phyloP scores from a whole-genome alignment of 1,140 invertebrate species.

The Neuroterus valhalla region DNA sequence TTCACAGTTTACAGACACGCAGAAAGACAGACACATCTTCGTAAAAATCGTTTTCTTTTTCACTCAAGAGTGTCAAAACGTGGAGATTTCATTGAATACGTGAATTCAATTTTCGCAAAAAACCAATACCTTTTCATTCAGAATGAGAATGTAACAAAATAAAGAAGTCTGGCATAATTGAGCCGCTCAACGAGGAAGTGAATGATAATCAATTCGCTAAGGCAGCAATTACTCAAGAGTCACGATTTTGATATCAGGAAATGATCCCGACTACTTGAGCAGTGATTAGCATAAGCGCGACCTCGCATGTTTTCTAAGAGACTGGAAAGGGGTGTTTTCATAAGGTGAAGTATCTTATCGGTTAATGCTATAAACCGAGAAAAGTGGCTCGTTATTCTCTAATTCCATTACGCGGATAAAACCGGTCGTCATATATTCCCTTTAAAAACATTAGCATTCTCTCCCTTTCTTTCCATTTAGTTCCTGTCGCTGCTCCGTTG shows the following conservation, averaged over 20 bases:
- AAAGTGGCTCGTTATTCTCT: conserved; percentile 60
- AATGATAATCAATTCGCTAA: not conserved
- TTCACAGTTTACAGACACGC: no score
- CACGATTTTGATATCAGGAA: conserved; percentile 11
- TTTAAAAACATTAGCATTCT: not conserved
- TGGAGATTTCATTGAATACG: no score
- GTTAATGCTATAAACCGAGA: conserved; percentile 54
- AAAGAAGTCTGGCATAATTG: no score
- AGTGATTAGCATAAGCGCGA: conserved; percentile 38
- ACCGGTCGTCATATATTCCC: conserved; percentile 50
- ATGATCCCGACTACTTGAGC: conserved; percentile 1
- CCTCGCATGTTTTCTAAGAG: conserved; percentile 42
- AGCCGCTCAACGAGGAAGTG: not conserved
- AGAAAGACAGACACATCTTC: no score
- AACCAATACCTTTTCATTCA: no score
- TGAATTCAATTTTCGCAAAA: no score
- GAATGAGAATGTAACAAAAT: no score
- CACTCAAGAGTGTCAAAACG: no score
- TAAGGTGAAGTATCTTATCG: conserved; percentile 54
- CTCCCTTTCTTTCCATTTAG: not conserved
- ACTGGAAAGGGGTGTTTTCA: conserved; percentile 39
- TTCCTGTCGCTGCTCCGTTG: not conserved
- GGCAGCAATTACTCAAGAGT: conserved; percentile 4
- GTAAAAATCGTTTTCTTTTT: no score
- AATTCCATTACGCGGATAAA: conserved; percentile 61